Conservation (phyloP, 1,140 invertebrate species). For the Coboldia fuscipes region DNA sequence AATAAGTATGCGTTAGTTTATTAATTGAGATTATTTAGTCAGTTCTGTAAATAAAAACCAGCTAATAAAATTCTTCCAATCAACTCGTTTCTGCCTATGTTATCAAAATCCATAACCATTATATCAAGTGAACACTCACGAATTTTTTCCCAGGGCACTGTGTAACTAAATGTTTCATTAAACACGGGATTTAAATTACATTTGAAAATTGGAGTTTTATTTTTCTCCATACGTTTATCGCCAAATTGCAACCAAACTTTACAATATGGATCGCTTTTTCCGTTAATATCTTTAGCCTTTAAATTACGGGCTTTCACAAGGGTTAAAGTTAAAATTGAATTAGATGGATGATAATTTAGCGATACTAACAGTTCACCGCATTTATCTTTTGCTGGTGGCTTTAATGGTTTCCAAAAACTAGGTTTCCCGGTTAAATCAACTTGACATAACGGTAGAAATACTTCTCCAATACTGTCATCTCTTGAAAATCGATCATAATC, state of each 20-base stretch:
- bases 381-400: slow-evolving; percentile 78
- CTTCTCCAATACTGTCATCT: slow-evolving; percentile 91
- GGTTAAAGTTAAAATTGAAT: slow-evolving; percentile 67
- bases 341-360: slow-evolving; percentile 79
- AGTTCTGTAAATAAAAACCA: too few species aligned
- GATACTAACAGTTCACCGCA: slow-evolving; percentile 79
- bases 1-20: too few species aligned
- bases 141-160: slow-evolving; percentile 87
- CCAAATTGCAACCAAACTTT: slow-evolving; percentile 92
- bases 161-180: slow-evolving; percentile 83
- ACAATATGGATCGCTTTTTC: slow-evolving; percentile 94
- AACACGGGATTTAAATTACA: slow-evolving; percentile 82
- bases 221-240: slow-evolving; percentile 83
- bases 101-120: slow-evolving; percentile 89
- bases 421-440: slow-evolving; percentile 81
- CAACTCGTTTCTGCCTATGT: slow-evolving; percentile 79
- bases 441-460: slow-evolving; percentile 80
- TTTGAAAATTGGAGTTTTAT: slow-evolving; percentile 89
- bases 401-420: slow-evolving; percentile 79
- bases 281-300: slow-evolving; percentile 86
- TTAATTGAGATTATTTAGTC: too few species aligned
- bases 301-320: slow-evolving; percentile 79
- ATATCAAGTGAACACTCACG: slow-evolving; percentile 77
- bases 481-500: slow-evolving; percentile 89
- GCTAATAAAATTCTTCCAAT: slow-evolving; percentile 75